These are phyloP conservation scores for Epinephelus coioides DNA, from an alignment of 2,797 vertebrate genomes.

Conservation along the genomic window DNA sequence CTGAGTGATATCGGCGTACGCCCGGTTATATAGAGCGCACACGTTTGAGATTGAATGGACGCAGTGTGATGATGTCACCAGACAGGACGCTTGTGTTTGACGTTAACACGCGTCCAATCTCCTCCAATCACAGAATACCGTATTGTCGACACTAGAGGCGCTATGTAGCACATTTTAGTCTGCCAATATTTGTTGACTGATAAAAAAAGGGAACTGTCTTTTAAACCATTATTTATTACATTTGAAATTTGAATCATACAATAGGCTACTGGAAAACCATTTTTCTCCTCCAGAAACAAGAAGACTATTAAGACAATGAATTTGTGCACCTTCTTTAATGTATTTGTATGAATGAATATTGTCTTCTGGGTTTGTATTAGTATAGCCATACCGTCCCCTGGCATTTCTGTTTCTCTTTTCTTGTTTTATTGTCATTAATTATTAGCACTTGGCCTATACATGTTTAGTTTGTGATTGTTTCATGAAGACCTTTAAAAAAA, in stretches of 20 bases:
- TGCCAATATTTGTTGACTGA: not conserved
- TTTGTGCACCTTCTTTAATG: not conserved
- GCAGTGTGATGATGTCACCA: constrained; percentile 38
- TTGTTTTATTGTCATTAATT: no score
- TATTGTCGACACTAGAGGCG: not conserved
- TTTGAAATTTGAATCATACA: no score
- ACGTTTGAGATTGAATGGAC: not conserved
- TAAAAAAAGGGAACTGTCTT: no score
- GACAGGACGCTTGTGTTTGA: not conserved
- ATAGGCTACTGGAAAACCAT: no score
- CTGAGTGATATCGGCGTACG: not conserved
- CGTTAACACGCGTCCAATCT: not conserved
- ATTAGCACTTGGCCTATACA: no score
- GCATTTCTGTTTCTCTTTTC: no score
- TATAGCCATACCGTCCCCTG: no score
- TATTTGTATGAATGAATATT: not conserved
- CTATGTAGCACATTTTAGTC: not conserved
- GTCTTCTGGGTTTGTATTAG: not conserved
- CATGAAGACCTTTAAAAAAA: no score
- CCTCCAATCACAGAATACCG: constrained; percentile 40
- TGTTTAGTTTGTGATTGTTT: no score
- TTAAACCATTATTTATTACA: no score
- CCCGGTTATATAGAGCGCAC: fast-evolving
- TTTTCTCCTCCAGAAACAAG: not conserved
- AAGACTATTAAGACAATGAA: not conserved